Base-by-base conservation (phyloP, 2,113 vertebrate genomes). In the Antechinus flavipes region DNA sequence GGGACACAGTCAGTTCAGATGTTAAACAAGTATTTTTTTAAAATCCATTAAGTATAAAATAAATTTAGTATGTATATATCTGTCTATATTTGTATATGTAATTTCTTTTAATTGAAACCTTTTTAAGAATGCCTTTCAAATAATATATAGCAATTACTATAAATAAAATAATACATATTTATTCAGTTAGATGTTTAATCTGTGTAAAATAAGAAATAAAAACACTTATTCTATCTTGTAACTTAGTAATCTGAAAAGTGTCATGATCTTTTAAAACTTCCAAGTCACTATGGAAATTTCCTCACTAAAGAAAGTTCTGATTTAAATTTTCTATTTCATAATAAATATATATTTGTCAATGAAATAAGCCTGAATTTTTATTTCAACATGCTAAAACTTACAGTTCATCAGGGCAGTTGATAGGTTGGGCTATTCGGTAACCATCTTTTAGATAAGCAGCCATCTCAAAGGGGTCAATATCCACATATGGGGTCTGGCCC, bases 381-480 rank as follows among this genome's bases (percentile, higher is more conserved):
- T 11, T 89, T 6, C 23, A 54, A 92, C 30, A 94, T 58, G 2
- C 58, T 35, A 95, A 0, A 47, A 99, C 99, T 98, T 98, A 99
- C 99, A 99, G 98, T 98, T 99, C 99, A 97, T 99, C 99, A 0
- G 99, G 99, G 97, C 99, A 99, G 99, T 99, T 99, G 99, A 99
- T 99, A 25, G 99, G 99, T 96, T 99, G 99, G 97, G 99, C 99
- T 99, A 99, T 99, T 97, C 99, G 99, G 99, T 99, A 99, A 58
- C 99, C 99, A 2, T 99, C 99, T 98, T 99, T 99, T 98, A 99
- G 98, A 98, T 99, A 99, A 8, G 99, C 99, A 0, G 99, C 99
- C 99, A 99, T 99, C 99, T 99, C 99, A 56, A 99, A 99, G 52
- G 99, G 99, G 98, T 99, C 99, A 0, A 99, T 99, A 98, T 99